A percentile compares a stretch with the other conserved stretches of the same genome.
Conservation (phyloP, 2,113 vertebrate genomes). For the Corydoras sp. region DNA sequence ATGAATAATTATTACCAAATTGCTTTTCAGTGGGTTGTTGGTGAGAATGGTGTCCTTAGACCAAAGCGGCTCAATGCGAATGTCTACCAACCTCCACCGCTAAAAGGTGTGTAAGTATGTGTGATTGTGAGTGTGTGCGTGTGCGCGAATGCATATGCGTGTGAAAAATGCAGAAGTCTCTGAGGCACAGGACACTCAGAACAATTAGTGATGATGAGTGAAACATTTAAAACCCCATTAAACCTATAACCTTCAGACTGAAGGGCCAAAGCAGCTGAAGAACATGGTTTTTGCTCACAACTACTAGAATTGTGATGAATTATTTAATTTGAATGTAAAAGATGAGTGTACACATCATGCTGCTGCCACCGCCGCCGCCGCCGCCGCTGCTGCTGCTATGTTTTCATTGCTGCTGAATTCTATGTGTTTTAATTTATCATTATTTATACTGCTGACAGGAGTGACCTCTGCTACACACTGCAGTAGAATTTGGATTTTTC, state of each 20-base stretch:
- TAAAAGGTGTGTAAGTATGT: conserved; percentile 75
- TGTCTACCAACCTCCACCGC: conserved; percentile 90
- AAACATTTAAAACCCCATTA: not conserved
- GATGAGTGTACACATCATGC: no score
- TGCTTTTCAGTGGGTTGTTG: conserved; percentile 75
- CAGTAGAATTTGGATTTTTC: no score
- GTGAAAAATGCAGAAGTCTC: not conserved
- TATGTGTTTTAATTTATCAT: no score
- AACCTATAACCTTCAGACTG: not conserved
- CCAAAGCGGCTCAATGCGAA: conserved; percentile 84
- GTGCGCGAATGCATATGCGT: conserved; percentile 3
- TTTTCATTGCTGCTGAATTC: no score
- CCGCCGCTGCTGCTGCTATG: no score
- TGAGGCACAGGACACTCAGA: not conserved
- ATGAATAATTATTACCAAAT: not conserved
- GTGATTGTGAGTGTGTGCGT: conserved; percentile 16
- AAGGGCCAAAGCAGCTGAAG: not conserved
- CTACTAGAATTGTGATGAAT: no score
- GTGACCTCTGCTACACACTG: no score
- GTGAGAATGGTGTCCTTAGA: conserved; percentile 88
- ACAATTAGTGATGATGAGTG: not conserved
- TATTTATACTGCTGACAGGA: no score
- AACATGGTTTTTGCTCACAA: no score
- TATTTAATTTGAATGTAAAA: no score
- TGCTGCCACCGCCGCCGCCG: no score